Evolutionary conservation across 2,113 vertebrate genomes (phyloP).

Genomic region (Eonycteris spelaea): DNA sequence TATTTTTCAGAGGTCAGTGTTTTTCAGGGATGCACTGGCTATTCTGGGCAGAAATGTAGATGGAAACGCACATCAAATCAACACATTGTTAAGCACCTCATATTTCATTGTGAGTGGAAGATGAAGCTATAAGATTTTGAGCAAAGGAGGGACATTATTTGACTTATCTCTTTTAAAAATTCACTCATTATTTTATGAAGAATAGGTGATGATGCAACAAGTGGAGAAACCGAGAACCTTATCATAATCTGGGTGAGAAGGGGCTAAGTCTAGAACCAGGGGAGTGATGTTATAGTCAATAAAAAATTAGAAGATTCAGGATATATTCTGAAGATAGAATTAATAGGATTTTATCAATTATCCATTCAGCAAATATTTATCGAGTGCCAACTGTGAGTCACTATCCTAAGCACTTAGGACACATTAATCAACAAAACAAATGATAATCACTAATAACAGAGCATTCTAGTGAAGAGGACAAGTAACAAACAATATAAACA

Average conservation of each 20-base stretch:
- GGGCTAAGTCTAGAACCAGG: neutral
- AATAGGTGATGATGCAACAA: neutral
- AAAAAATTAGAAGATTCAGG: neutral
- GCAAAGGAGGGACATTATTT: neutral
- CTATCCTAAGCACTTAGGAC: neutral
- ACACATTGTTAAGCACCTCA: neutral
- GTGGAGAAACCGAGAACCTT: neutral
- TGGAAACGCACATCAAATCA: neutral
- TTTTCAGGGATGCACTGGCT: neutral
- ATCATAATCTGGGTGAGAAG: neutral
- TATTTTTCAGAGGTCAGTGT: neutral
- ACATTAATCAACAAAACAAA: neutral
- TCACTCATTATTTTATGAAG: neutral
- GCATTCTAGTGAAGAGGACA: neutral
- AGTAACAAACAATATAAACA: neutral
- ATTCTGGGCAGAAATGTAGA: neutral
- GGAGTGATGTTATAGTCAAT: neutral
- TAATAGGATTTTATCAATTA: neutral
- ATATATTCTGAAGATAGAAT: neutral
- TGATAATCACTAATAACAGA: neutral
- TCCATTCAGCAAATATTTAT: neutral
- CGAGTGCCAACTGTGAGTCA: neutral
- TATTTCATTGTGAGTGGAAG: neutral
- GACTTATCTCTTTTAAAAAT: neutral
- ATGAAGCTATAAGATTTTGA: neutral